Base-by-base conservation (phyloP, 2,888 invertebrate genomes). In the Drosophila hamatofila region DNA sequence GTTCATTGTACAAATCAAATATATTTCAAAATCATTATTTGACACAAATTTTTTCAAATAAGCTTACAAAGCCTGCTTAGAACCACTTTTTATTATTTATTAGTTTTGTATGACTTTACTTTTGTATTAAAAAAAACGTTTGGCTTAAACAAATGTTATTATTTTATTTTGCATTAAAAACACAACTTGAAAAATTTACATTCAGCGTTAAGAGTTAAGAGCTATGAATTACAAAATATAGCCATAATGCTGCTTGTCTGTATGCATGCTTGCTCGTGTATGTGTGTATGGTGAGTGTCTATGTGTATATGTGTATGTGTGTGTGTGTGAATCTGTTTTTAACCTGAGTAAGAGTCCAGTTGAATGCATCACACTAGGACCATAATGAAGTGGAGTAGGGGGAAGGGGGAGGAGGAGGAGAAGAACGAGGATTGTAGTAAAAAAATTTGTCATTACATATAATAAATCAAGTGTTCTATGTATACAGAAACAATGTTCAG, bases 171-270 rank as follows among this genome's bases (percentile, higher is more conserved):
- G 49, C 70, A 75, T 81, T 49, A 49, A 77, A 83, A 89, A 87
- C 84, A 79, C 82, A 84, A 87, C 84, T 77, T 81, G 64, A 59
- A 72, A 80, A 77, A 74, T 83, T 21, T 83, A 75, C 66, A 80
- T 58, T 72, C 62, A 64, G 70, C 68, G 64, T 75, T 59, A 58
- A 62, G 49, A 69, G 46, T 57, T 52, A 65, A 68, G 41, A 71
- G 54, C 76, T 76, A 77, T 52, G 62, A 80, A 78, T 76, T 76
- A 72, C 51, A 61, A 62, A 72, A 61, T 78, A 75, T 80, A 71
- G 61, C 49, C 57, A 69, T 70, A 71, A 55, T 59, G 48, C 64
- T 62, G 49, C 44, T 60, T 65, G 37, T 70, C 42, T 51, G 51
- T 37, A 23, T 64, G 33, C 56, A 8, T 58, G 23, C 42, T 14